Percentiles rank a stretch among this genome's conserved stretches.
Evolutionary conservation across 2,113 vertebrate genomes (phyloP).

Genomic region (Tupaia tana): DNA sequence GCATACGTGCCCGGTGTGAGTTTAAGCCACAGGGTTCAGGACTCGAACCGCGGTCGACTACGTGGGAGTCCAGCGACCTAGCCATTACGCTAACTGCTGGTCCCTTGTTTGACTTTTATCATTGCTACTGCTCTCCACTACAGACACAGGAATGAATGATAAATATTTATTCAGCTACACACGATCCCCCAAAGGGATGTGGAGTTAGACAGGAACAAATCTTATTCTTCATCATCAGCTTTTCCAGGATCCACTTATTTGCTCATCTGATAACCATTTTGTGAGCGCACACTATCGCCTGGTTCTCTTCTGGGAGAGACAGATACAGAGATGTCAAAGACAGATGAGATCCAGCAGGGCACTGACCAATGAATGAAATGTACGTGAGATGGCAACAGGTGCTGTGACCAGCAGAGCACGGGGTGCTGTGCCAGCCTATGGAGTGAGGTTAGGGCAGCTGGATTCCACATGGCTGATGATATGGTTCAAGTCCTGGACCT

Average conservation of each 20-base stretch:
- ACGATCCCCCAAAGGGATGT: neutral
- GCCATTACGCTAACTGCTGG: too few relatives aligned
- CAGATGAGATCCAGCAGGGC: neutral
- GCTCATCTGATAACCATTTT: neutral
- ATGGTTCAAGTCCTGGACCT: too few relatives aligned
- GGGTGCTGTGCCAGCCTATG: too few relatives aligned
- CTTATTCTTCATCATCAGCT: neutral
- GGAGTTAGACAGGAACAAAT: neutral
- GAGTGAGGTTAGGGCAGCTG: too few relatives aligned
- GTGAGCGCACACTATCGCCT: neutral
- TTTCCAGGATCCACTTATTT: neutral
- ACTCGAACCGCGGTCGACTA: too few relatives aligned
- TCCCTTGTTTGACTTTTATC: too few relatives aligned
- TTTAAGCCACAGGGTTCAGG: too few relatives aligned
- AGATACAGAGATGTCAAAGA: neutral
- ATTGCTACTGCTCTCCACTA: neutral
- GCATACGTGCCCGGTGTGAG: too few relatives aligned
- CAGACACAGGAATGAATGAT: neutral
- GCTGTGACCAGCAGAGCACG: neutral
- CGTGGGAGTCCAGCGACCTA: too few relatives aligned
- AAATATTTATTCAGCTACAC: neutral
- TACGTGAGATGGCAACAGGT: rapidly evolving
- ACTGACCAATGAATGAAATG: neutral
- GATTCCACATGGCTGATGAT: too few relatives aligned
- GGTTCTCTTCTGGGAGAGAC: neutral